Evolutionary conservation across 1,140 invertebrate species (phyloP), one percentile per base, ranked within the genome.

Genomic region (Drosophila insularis): DNA sequence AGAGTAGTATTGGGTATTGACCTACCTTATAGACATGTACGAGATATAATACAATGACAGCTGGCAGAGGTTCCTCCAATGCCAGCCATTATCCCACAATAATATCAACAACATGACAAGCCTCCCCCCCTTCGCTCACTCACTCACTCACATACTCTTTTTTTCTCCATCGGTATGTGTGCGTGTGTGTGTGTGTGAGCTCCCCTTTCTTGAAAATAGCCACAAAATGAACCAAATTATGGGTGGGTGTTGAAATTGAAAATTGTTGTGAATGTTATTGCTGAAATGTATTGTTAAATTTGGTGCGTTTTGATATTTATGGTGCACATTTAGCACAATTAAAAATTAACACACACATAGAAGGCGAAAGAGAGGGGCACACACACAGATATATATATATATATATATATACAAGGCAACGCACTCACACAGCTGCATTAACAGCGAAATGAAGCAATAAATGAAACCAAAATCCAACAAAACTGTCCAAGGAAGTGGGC

Each of bases 291-390:
- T 35, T 13, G 27, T 68, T 77, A 8, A 62, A 56, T 79, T 65
- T 58, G 74, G 68, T 74, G 61, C 68, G 19, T 71, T 43, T 74
- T 71, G 61, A 69, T 89, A 82, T 89, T 86, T 87, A 87, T 86
- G 43, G 82, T 89, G 84, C 80, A 89, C 84, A 89, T 89, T 89
- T 89, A 89, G 80, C 85, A 89, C 85, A 89, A 89, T 89, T 89
- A 89, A 87, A 89, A 82, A 80, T 87, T 87, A 87, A 87, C 82
- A 78, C 80, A 80, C 66, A 76, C 68, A 74, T 32, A 43, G 19
- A 59, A 27, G 27, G 27, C 4, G 27, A 27, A 27, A 27, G 27
- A 27, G 27, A 27, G 27, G 27, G 27, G 27, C 60, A 61, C 39
- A 74, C 56, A 63, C 50, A 58, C 53, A 87, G 84, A 78, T 69